Evolutionary conservation across 2,797 vertebrate species (phyloP), one percentile per base, ranked within the genome.

Genomic region (Xenentodon cancila): DNA sequence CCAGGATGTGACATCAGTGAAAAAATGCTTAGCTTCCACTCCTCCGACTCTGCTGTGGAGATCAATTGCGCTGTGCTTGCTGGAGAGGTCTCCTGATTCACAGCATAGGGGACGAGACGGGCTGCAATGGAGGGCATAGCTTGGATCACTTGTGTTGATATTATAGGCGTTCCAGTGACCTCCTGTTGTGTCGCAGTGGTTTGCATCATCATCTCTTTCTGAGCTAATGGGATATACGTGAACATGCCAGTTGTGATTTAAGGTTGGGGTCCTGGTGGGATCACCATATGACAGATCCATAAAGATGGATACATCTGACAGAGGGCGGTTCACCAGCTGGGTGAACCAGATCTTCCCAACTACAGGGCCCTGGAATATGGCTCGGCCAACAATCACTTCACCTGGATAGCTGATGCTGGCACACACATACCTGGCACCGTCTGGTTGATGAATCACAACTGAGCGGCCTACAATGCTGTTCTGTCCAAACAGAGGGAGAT

Each of bases 391-490:
- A 0, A 52, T 55, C 16, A 94, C 87, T 5, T 92, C 81, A n/a
- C 90, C 91, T 0, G 91, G 89, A 67, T 92, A 93, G 17, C 84
- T 55, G 16, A 95, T 93, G 73, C 82, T 89, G 53, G 89, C 75
- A 42, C 95, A 95, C 25, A 64, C 86, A 76, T 84, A 89, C 48
- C 92, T 84, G 0, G 64, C 1, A 6, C 86, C 82, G 6, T 80
- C 27, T 4, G 45, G 32, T 34, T 45, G 34, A 55, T 93, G 93
- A 53, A 95, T 85, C 15, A 95, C 93, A 4, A 95, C 68, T 8
- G 95, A 95, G 9, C 93, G 93, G 18, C 94, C 94, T 1, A 94
- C 85, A 3, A 95, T 93, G 76, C 94, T 95, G 74, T 95, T 94
- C 5, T 0, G 52, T 46, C 94, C 94, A 79, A 93, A 95, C 1